A percentile compares a stretch with the other conserved stretches of the same genome.
phyloP scores from a whole-genome alignment of 2,888 invertebrate genomes.

The Agrochola lychnidis region DNA sequence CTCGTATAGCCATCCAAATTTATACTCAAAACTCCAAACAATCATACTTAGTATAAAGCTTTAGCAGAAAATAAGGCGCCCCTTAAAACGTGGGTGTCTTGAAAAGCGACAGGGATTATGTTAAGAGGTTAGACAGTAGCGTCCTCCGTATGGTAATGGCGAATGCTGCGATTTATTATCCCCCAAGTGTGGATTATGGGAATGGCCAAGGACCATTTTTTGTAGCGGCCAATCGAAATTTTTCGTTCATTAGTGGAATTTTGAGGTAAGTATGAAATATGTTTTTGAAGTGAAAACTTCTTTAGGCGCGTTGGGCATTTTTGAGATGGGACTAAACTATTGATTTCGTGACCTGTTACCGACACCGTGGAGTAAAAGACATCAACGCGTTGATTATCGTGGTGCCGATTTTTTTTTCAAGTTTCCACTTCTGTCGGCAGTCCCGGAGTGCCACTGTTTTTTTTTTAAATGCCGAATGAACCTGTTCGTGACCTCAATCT shows the following conservation, averaged over 20 bases:
- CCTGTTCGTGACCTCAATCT: no score
- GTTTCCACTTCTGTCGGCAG: no score
- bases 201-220: conserved; percentile 8
- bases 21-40: background rate
- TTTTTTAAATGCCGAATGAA: background rate
- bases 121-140: conserved; percentile 42
- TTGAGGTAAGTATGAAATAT: no score
- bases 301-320: no score
- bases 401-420: no score
- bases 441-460: background rate
- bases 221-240: background rate
- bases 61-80: conserved; percentile 22
- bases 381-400: no score
- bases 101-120: conserved; percentile 35
- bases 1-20: no score
- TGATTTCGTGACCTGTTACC: no score
- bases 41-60: background rate
- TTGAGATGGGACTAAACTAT: no score
- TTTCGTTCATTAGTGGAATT: background rate
- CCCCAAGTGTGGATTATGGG: conserved; percentile 28
- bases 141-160: conserved; percentile 33
- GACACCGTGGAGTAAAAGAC: no score
- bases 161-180: conserved; percentile 26
- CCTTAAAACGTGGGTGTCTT: conserved; percentile 26
- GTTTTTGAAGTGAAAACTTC: background rate